These are phyloP conservation scores for Craniophora ligustri DNA, from an alignment of 2,888 invertebrate species.

Conservation along the genomic window DNA sequence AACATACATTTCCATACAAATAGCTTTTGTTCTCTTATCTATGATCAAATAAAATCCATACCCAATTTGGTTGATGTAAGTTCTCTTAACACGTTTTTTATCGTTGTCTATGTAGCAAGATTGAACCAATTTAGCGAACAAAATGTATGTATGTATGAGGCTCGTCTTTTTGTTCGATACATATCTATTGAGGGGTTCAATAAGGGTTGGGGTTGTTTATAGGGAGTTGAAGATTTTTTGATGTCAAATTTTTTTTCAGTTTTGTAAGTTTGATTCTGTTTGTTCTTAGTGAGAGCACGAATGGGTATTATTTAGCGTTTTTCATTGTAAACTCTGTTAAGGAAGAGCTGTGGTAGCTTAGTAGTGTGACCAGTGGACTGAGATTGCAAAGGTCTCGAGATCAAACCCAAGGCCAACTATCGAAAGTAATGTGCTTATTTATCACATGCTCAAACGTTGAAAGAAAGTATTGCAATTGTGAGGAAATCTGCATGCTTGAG, in stretches of 20 bases:
- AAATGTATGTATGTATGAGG: slow-evolving; percentile 29
- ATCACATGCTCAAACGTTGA: too few species aligned
- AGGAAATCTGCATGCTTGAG: too few species aligned
- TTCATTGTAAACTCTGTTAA: too few species aligned
- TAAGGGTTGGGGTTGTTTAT: slow-evolving; percentile 7
- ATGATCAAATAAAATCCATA: slow-evolving; percentile 54
- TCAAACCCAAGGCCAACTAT: too few species aligned
- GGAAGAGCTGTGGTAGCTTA: too few species aligned
- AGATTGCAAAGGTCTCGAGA: too few species aligned
- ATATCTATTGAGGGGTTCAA: slow-evolving; percentile 59
- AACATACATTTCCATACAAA: slow-evolving; percentile 36
- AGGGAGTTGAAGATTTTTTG: not conserved
- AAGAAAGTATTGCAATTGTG: too few species aligned
- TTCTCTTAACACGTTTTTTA: slow-evolving; percentile 55
- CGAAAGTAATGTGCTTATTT: too few species aligned
- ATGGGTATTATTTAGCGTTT: too few species aligned
- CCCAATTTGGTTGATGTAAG: slow-evolving; percentile 40
- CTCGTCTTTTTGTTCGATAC: slow-evolving; percentile 65
- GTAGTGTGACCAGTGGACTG: too few species aligned
- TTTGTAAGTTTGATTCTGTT: too few species aligned
- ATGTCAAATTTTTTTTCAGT: not conserved
- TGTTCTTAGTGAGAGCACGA: too few species aligned
- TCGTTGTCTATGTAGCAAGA: slow-evolving; percentile 53
- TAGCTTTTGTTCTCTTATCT: slow-evolving; percentile 31
- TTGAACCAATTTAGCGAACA: slow-evolving; percentile 65